Evolutionary conservation across 2,113 vertebrate genomes (phyloP), one percentile per base, ranked within the genome.

Genomic region (Sturnira hondurensis): DNA sequence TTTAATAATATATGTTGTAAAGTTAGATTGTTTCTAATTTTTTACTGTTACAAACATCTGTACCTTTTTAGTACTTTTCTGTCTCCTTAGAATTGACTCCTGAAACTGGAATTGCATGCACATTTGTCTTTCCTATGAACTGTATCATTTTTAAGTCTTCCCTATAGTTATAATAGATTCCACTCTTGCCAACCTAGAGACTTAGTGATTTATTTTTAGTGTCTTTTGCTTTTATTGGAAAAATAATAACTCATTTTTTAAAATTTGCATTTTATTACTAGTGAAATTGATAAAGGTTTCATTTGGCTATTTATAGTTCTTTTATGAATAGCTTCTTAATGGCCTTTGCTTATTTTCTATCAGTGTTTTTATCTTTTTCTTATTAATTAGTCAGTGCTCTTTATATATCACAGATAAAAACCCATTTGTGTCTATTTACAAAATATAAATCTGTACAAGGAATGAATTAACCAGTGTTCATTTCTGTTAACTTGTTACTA

Each of bases 291-390:
- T 16, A 13, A 86, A 33, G 45, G 76, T 95, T 94, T 94, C 45
- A 52, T 50, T 85, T 85, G 47, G 11, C 28, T 16, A 63, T 4
- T 89, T 89, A 28, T 68, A 85, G 47, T 73, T 92, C 15, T 89
- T 78, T 73, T 84, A 24, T 78, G 38, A 87, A 31, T 73, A 68
- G 22, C 70, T 7, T 84, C 8, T 93, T 73, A 12, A 47, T 92
- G 80, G n/a, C 70, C 63, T 91, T 73, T 91, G 52, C 33, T 73
- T 89, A 58, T 50, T 94, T 94, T 68, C 70, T 94, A 12, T 77
- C 28, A 65, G 28, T 77, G 10, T 74, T 84, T 93, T 93, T 80
- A 28, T 88, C 1, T 41, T 77, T 91, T 91, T 71, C 47, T 93
- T 94, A 67, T 45, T 86, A 50, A 50, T 93, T 63, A 26, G 4